Evolutionary conservation across 2,113 vertebrate genomes (phyloP), one percentile per base, ranked within the genome.

Genomic region (Zapus hudsonius): DNA sequence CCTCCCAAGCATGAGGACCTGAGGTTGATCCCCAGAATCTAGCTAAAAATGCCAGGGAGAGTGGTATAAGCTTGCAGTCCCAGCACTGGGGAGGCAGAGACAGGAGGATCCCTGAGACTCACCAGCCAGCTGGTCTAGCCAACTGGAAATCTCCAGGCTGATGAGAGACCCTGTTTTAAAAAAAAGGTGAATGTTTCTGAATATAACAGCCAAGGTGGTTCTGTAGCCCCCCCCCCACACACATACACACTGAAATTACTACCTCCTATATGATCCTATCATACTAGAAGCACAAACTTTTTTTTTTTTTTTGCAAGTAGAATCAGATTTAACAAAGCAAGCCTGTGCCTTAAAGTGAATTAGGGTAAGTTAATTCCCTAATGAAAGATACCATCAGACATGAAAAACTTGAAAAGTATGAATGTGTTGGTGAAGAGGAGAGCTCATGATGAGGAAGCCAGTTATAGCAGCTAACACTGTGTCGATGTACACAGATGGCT

Each of bases 331-430:
- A 69, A 81, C 61, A 55, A 67, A 95, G 57, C 40, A 61, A 89
- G 57, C 20, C 25, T 75, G 22, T 61, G 38, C 81, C 86, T 93
- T 87, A 70, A 87, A 81, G 91, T 90, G 93, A 91, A 89, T 91
- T 84, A 82, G 31, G 82, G 88, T 72, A 86, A 93, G 95, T 94
- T 84, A 81, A 80, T 84, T 93, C 52, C 83, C 80, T 86, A 90
- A 79, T 91, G 64, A 95, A 95, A 94, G 63, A 83, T 79, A 88
- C 36, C 31, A 52, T 61, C 38, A 55, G 84, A 47, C 80, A 47
- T 57, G 69, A 59, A 67, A 57, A 88, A 82, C 63, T 47, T 73
- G 47, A n/a, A 40, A 82, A 44, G 44, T 17, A 67, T 20, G 69
- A 55, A 70, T 76, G 79, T 42, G 79, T 38, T 42, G 4, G 86